Evolutionary conservation across 35 echinoderm and acorn worm species (phyloP).

Genomic region (Lytechinus variegatus): DNA sequence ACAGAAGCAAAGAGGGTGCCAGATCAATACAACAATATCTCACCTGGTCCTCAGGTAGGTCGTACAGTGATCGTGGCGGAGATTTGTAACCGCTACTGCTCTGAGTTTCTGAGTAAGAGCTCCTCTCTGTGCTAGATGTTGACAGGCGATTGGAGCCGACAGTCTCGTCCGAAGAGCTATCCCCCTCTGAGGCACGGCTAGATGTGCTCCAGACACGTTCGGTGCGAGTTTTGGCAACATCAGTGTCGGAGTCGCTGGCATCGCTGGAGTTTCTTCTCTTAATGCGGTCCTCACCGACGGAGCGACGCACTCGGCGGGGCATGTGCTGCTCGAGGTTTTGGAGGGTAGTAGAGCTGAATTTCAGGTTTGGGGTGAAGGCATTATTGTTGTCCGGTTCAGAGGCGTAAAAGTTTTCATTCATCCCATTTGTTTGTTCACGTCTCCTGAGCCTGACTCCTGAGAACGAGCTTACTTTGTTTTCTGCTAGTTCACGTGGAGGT

Average conservation of each 20-base stretch:
- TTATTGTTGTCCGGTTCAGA: conserved; percentile 30
- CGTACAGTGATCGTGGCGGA: conserved; percentile 50
- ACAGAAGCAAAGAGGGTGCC: neutral
- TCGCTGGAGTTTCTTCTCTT: conserved; percentile 61
- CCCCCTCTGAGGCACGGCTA: conserved; percentile 49
- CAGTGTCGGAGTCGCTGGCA: conserved; percentile 58
- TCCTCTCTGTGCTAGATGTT: conserved; percentile 23
- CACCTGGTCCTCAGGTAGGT: conserved; percentile 75
- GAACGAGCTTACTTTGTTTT: conserved; percentile 23
- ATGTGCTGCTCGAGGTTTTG: conserved; percentile 64
- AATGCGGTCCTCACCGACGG: conserved; percentile 64
- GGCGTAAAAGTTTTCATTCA: conserved; percentile 30
- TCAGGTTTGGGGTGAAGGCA: conserved; percentile 4
- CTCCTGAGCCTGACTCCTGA: conserved; percentile 15
- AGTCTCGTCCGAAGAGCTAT: conserved; percentile 67
- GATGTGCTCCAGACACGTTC: conserved; percentile 48
- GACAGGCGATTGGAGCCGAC: conserved; percentile 22
- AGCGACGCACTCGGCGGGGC: conserved; percentile 61
- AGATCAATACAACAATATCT: conserved; percentile 19
- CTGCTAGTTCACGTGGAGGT: conserved; percentile 24
- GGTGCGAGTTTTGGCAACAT: conserved; percentile 37
- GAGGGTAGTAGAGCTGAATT: conserved; percentile 64
- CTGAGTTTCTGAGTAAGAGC: neutral
- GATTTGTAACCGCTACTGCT: conserved; percentile 29
- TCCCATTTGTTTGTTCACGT: conserved; percentile 28